Evolutionary conservation across 2,113 vertebrate species (phyloP).

Genomic region (Halichoeres trimaculatus): DNA sequence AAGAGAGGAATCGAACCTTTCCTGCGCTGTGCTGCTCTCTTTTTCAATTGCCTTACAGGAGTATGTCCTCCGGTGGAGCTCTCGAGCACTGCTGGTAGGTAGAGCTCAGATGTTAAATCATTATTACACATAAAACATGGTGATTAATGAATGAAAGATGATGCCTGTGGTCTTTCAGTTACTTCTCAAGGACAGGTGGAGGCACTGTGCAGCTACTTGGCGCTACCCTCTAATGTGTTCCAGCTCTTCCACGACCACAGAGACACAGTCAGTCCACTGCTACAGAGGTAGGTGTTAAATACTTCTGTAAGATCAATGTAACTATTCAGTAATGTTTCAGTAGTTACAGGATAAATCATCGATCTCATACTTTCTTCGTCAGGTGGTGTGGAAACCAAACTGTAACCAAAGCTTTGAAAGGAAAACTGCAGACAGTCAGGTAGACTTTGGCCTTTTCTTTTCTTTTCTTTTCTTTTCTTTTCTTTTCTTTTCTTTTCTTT

Average conservation of each 20-base stretch:
- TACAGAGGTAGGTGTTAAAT: slow-evolving; percentile 86
- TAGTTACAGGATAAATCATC: background rate
- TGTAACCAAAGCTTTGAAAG: slow-evolving; percentile 86
- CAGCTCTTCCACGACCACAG: slow-evolving; percentile 93
- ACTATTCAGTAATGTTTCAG: background rate
- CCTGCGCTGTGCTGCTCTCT: slow-evolving; percentile 92
- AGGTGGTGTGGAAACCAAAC: slow-evolving; percentile 91
- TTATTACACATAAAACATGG: background rate
- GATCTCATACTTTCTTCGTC: slow-evolving; percentile 29
- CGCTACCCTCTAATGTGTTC: slow-evolving; percentile 93
- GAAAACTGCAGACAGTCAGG: slow-evolving; percentile 86
- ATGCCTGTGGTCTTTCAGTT: slow-evolving; percentile 77
- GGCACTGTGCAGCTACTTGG: slow-evolving; percentile 93
- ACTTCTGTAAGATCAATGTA: background rate
- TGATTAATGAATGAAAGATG: background rate
- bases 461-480: no score
- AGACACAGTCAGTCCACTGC: slow-evolving; percentile 86
- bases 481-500: no score
- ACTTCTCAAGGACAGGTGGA: slow-evolving; percentile 87
- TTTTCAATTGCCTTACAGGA: slow-evolving; percentile 95
- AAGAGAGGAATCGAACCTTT: slow-evolving; percentile 91
- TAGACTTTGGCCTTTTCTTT: slow-evolving; percentile 62
- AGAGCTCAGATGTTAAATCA: background rate
- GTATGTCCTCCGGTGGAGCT: slow-evolving; percentile 94
- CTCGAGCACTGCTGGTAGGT: slow-evolving; percentile 73